Conservation (phyloP, 2,888 invertebrate genomes). For the Drosophila ezoana region DNA sequence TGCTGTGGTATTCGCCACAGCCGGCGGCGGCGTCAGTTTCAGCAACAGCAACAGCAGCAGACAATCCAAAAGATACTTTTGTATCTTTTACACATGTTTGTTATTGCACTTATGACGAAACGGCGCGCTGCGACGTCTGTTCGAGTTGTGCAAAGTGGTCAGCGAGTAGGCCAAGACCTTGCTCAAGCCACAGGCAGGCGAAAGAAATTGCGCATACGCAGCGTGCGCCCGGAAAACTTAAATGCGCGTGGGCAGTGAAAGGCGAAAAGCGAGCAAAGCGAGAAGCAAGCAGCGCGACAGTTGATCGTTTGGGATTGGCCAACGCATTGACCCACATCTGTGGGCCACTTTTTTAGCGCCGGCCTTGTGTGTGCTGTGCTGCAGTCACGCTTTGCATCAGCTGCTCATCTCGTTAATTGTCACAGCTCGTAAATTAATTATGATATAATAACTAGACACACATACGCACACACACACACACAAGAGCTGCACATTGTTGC, state of each 20-base stretch:
- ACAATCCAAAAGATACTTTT: conserved; percentile 50
- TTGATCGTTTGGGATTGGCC: conserved; percentile 41
- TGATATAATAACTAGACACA: conserved; percentile 68
- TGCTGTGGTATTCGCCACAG: conserved; percentile 50
- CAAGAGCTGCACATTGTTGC: conserved; percentile 37
- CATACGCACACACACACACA: conserved; percentile 11
- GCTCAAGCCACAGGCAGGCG: conserved; percentile 11
- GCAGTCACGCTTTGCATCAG: conserved; percentile 65
- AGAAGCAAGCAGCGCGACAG: background rate
- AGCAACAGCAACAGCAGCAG: conserved; percentile 30
- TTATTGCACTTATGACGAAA: conserved; percentile 68
- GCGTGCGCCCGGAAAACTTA: conserved; percentile 51
- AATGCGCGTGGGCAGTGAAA: conserved; percentile 41
- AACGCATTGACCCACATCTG: conserved; percentile 69
- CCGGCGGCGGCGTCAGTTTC: conserved; percentile 45
- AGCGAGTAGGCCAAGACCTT: conserved; percentile 31
- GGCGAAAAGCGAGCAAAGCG: background rate
- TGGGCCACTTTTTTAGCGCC: conserved; percentile 35
- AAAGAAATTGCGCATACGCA: conserved; percentile 76
- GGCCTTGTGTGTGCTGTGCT: conserved; percentile 57
- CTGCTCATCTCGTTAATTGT: conserved; percentile 74
- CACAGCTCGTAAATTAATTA: conserved; percentile 82
- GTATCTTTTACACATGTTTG: conserved; percentile 12
- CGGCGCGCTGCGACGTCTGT: conserved; percentile 38
- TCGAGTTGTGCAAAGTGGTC: conserved; percentile 53